Evolutionary conservation across 2,888 invertebrate genomes (phyloP).

Genomic region (Polydrusus cervinus): DNA sequence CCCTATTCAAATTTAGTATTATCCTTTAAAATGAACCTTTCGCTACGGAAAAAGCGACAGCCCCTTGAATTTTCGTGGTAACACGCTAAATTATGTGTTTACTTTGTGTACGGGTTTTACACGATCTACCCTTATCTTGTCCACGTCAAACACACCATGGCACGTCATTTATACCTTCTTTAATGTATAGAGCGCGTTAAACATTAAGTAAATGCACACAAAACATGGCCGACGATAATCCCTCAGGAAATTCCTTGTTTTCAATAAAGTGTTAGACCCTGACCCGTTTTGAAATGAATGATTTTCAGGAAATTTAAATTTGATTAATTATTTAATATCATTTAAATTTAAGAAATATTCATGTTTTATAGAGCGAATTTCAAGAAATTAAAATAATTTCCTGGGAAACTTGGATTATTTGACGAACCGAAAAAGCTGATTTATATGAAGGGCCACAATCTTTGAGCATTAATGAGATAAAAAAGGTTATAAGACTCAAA

Average conservation of each 20-base stretch:
- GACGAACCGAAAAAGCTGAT: not conserved
- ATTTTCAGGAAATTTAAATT: conserved; percentile 1
- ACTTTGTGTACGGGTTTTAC: conserved; percentile 39
- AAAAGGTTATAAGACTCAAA: too few species aligned
- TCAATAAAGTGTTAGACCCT: conserved; percentile 5
- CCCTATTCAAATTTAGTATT: conserved; percentile 31
- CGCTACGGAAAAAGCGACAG: conserved; percentile 34
- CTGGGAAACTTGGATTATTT: not conserved
- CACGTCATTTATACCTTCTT: conserved; percentile 24
- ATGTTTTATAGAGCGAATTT: not conserved
- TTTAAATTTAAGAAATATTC: conserved; percentile 1
- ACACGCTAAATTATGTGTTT: conserved; percentile 46
- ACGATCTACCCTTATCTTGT: conserved; percentile 42
- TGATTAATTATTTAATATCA: conserved; percentile 9
- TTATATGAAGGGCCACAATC: not conserved
- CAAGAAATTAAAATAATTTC: not conserved
- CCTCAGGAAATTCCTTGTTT: not conserved
- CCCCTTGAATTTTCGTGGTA: conserved; percentile 40
- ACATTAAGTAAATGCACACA: conserved; percentile 21
- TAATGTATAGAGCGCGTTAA: conserved; percentile 11
- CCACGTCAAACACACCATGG: conserved; percentile 23
- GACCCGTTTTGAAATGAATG: not conserved
- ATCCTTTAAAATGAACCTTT: conserved; percentile 34
- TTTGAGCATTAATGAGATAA: too few species aligned
- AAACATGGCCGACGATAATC: conserved; percentile 14